Evolutionary conservation across 1,140 invertebrate species (phyloP), one percentile per base, ranked within the genome.

Genomic region (Leptoteleia sp.): DNA sequence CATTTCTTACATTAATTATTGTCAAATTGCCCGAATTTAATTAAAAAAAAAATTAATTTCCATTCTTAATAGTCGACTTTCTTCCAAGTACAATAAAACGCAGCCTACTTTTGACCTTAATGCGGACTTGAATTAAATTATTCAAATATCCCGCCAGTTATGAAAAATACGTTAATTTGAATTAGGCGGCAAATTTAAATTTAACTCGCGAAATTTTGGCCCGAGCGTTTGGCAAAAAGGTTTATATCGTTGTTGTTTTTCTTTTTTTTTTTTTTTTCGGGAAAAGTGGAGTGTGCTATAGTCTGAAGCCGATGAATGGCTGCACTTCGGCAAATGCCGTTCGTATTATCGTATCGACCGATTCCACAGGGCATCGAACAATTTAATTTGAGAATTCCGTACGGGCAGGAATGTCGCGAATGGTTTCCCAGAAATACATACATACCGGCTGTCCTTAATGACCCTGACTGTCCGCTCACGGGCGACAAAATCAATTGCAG

Each of bases 311-410:
- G 48, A 55, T 65, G 68, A 75, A 75, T 79, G 37, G 64, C 29
- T 52, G 59, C 65, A 57, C 76, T 68, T 70, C 71, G 61, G 52
- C 62, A 76, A 80, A 80, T 71, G 59, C 61, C 72, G 72, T 76
- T 45, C 67, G 61, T 76, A 72, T 80, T 72, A 80, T 72, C 76
- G 78, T 67, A 70, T 72, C 75, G 65, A 81, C 79, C 80, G 81
- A 86, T 86, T 80, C 72, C 62, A 76, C 52, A 67, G 73, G 76
- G 72, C 76, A 76, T 81, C 77, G 80, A 81, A 84, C 82, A 84
- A 85, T 87, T 87, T 85, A 87, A 87, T 87, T 85, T 87, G 81
- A 80, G 77, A 87, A 87, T 85, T 85, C 82, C 82, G 68, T 61
- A 73, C 78, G 54, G 65, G 16, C 42, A 67, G 62, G 79, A 84